These are phyloP conservation scores for Himantopus leucocephalus DNA, from an alignment of 2,113 vertebrate species.

Conservation along the genomic window DNA sequence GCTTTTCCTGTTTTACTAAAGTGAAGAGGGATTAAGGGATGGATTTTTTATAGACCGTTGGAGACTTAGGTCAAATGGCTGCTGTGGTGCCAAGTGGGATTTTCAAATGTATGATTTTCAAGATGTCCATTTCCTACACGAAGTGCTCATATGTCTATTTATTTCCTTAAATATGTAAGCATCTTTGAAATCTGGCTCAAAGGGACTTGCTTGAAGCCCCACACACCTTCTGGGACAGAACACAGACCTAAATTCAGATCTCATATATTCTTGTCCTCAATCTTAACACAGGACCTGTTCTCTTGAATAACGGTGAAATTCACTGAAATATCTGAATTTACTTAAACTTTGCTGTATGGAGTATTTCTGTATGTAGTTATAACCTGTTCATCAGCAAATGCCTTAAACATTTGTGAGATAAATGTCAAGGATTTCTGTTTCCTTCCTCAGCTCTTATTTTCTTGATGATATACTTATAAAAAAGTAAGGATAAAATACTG, in stretches of 20 bases:
- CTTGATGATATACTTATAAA: background rate
- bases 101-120: background rate
- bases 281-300: background rate
- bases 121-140: background rate
- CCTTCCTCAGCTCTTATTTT: background rate
- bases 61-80: background rate
- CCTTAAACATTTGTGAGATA: background rate
- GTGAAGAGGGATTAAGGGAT: background rate
- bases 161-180: background rate
- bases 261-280: background rate
- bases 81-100: background rate
- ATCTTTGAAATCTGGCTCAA: background rate
- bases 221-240: background rate
- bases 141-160: background rate
- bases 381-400: background rate
- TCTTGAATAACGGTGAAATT: background rate
- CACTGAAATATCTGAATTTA: background rate
- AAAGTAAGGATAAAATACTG: background rate
- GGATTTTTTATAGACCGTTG: background rate
- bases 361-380: background rate
- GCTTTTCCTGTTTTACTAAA: background rate
- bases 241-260: background rate
- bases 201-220: background rate
- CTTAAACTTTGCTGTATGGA: background rate
- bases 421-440: constrained; percentile 6